Conservation (phyloP, 2,888 invertebrate species). For the Esperia sulphurella region DNA sequence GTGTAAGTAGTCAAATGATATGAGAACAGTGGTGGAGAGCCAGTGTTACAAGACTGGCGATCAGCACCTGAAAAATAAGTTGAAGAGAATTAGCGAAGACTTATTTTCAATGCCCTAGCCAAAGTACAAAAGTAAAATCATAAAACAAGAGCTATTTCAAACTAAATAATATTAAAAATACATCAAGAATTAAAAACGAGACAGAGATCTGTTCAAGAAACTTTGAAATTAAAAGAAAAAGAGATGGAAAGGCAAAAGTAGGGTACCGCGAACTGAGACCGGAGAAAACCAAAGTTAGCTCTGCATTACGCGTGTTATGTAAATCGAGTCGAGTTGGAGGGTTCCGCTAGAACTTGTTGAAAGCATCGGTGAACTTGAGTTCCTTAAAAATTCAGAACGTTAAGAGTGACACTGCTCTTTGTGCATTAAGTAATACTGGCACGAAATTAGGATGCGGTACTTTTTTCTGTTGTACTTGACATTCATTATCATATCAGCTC, state of each 20-base stretch:
- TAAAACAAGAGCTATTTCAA: too few species aligned
- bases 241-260: background rate
- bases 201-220: background rate
- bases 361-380: constrained; percentile 46
- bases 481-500: too few species aligned
- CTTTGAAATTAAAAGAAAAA: constrained; percentile 9
- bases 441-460: constrained; percentile 20
- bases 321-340: constrained; percentile 39
- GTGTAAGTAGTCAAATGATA: too few species aligned
- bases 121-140: too few species aligned
- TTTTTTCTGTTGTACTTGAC: background rate
- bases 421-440: constrained; percentile 7
- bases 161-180: too few species aligned
- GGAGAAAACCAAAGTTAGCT: constrained; percentile 45
- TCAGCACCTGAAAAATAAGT: too few species aligned
- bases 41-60: too few species aligned
- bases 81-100: too few species aligned
- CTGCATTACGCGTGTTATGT: constrained; percentile 60
- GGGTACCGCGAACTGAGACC: constrained; percentile 6
- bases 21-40: too few species aligned
- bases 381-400: constrained; percentile 62
- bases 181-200: too few species aligned
- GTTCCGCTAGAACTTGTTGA: constrained; percentile 43
- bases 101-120: too few species aligned
- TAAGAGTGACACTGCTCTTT: constrained; percentile 43